These are phyloP conservation scores for Oenanthe oenanthe DNA, from an alignment of 2,113 vertebrate genomes.

Conservation along the genomic window DNA sequence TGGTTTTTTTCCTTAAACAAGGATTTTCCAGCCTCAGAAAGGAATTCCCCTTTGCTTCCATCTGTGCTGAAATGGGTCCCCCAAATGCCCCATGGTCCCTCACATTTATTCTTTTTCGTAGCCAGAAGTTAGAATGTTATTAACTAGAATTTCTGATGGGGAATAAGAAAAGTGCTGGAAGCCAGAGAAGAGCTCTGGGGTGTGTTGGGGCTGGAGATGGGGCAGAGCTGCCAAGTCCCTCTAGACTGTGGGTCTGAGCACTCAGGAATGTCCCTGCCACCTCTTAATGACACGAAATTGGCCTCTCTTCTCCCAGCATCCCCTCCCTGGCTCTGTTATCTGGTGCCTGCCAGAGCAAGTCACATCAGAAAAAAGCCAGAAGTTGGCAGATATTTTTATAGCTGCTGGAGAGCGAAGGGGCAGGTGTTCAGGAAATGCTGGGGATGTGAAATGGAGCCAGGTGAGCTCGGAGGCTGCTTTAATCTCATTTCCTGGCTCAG, in stretches of 20 bases:
- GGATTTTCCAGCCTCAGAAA: neutral
- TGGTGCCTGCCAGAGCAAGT: neutral
- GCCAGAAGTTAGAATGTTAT: neutral
- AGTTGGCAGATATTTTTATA: neutral
- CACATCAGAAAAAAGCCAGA: neutral
- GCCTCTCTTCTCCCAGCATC: neutral
- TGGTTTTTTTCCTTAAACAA: neutral
- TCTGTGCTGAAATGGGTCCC: neutral
- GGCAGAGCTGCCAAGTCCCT: neutral
- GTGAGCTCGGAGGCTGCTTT: neutral
- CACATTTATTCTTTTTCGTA: neutral
- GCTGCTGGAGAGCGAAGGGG: conserved; percentile 14
- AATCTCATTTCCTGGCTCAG: neutral
- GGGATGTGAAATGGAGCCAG: neutral
- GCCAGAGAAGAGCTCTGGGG: neutral
- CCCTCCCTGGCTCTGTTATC: neutral
- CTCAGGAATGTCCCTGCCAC: neutral
- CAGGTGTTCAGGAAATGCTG: neutral
- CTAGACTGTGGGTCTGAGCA: neutral
- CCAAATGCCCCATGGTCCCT: accelerated
- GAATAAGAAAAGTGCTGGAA: neutral
- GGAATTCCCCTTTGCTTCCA: neutral
- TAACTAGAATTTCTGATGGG: neutral
- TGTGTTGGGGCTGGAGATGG: neutral
- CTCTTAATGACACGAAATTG: neutral